phyloP scores from a whole-genome alignment of 2,888 invertebrate species.

The Trichogramma evanescens region DNA sequence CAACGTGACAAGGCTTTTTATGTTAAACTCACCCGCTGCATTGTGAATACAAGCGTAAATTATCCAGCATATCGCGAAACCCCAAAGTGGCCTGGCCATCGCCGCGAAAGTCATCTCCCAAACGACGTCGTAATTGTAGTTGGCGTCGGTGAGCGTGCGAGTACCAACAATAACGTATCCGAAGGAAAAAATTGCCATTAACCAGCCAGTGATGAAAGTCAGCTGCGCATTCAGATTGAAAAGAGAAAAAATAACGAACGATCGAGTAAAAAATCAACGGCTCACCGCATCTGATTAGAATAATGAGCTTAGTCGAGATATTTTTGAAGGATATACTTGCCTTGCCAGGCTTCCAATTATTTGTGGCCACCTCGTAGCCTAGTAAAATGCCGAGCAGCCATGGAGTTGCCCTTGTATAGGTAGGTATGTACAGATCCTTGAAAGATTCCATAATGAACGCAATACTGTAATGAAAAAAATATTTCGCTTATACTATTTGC shows the following conservation, averaged over 20 bases:
- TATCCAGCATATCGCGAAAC: constrained; percentile 48
- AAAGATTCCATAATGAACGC: too few species aligned
- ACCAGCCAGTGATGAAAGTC: background rate
- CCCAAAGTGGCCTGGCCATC: constrained; percentile 47
- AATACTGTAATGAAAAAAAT: too few species aligned
- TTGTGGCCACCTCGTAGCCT: constrained; percentile 14
- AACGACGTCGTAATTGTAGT: constrained; percentile 35
- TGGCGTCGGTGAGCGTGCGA: constrained; percentile 29
- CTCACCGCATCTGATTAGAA: background rate
- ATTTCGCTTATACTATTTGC: too few species aligned
- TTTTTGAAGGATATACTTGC: constrained; percentile 41
- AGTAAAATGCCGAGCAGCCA: constrained; percentile 20
- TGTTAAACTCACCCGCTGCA: constrained; percentile 1
- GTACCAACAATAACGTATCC: constrained; percentile 5
- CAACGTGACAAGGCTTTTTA: too few species aligned
- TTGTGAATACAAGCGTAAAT: constrained; percentile 47
- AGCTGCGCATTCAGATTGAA: background rate
- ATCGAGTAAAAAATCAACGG: background rate
- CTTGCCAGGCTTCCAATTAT: constrained; percentile 30
- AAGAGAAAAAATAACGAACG: background rate
- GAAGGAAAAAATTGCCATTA: background rate
- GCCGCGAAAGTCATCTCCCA: constrained; percentile 43
- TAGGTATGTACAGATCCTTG: constrained; percentile 9
- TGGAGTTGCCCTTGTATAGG: constrained; percentile 13
- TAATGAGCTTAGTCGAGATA: background rate